A percentile compares a stretch with the other conserved stretches of the same genome.
These are phyloP conservation scores for Drosophila insularis DNA, from an alignment of 1,140 invertebrate genomes.

Conservation along the genomic window DNA sequence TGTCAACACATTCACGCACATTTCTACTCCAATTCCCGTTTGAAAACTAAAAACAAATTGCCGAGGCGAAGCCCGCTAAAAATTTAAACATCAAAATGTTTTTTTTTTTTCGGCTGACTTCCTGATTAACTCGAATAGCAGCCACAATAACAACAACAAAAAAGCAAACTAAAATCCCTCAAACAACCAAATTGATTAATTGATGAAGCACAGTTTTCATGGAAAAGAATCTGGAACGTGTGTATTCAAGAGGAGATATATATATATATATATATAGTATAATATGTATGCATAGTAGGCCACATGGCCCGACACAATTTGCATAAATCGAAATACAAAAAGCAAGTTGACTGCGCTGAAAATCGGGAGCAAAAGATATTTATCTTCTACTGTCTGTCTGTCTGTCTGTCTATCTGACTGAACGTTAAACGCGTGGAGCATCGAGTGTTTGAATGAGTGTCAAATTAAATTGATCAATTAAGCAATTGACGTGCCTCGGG, in stretches of 20 bases:
- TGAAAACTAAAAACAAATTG: constrained; percentile 67
- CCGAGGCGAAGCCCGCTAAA: constrained; percentile 34
- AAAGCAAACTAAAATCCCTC: constrained; percentile 58
- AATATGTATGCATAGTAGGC: constrained; percentile 30
- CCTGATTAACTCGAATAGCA: constrained; percentile 72
- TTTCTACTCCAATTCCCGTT: constrained; percentile 7
- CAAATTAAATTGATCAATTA: constrained; percentile 82
- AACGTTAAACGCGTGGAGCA: constrained; percentile 37
- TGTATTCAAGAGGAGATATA: constrained; percentile 25
- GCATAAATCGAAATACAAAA: constrained; percentile 78
- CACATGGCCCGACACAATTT: constrained; percentile 71
- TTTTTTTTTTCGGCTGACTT: constrained; percentile 55
- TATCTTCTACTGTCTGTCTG: constrained; percentile 50
- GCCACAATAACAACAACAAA: constrained; percentile 27
- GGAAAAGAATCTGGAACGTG: constrained; percentile 66
- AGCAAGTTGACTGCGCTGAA: constrained; percentile 53
- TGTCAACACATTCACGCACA: constrained; percentile 60
- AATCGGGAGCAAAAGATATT: constrained; percentile 75
- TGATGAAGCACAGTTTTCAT: constrained; percentile 70
- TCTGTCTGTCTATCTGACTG: constrained; percentile 14
- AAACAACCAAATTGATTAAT: constrained; percentile 71
- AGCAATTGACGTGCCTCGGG: constrained; percentile 69
- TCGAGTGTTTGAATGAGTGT: constrained; percentile 74
- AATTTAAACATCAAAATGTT: constrained; percentile 72
- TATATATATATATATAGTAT: constrained; percentile 12